These are phyloP conservation scores for Drosophila yakuba DNA, from an alignment of 1,140 invertebrate genomes.

Conservation along the genomic window DNA sequence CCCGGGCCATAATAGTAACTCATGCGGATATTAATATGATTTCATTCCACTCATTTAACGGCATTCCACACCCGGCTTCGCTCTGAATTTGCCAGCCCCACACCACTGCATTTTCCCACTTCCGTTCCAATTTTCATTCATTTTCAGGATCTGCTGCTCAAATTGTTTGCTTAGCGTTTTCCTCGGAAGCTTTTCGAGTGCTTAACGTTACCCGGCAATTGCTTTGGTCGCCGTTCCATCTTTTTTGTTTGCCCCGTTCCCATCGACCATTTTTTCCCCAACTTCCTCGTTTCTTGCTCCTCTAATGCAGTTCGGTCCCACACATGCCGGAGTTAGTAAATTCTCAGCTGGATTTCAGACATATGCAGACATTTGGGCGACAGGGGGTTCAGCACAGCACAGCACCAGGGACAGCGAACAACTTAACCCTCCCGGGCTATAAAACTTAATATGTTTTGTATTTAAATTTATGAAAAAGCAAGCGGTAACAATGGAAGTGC, in stretches of 20 bases:
- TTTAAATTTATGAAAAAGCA: slow-evolving; percentile 81
- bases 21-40: slow-evolving; percentile 31
- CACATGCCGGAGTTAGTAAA: slow-evolving; percentile 74
- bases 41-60: slow-evolving; percentile 41
- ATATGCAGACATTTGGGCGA: slow-evolving; percentile 34
- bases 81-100: neutral
- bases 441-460: slow-evolving; percentile 83
- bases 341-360: slow-evolving; percentile 68
- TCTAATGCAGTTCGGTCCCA: slow-evolving; percentile 52
- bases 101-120: slow-evolving; percentile 15
- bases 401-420: slow-evolving; percentile 34
- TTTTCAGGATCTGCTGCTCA: slow-evolving; percentile 40
- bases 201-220: slow-evolving; percentile 34
- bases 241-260: too few species aligned
- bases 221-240: neutral
- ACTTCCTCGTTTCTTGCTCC: slow-evolving; percentile 18
- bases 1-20: slow-evolving; percentile 19
- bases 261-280: slow-evolving; percentile 1
- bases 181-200: slow-evolving; percentile 27
- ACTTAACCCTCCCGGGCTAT: slow-evolving; percentile 74
- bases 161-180: slow-evolving; percentile 52
- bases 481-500: slow-evolving; percentile 52
- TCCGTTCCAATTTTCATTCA: slow-evolving; percentile 12
- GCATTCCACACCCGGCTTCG: neutral
- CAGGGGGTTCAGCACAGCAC: slow-evolving; percentile 1